These are phyloP conservation scores for Rhopalosiphum maidis DNA, from an alignment of 1,140 invertebrate species.

Conservation along the genomic window DNA sequence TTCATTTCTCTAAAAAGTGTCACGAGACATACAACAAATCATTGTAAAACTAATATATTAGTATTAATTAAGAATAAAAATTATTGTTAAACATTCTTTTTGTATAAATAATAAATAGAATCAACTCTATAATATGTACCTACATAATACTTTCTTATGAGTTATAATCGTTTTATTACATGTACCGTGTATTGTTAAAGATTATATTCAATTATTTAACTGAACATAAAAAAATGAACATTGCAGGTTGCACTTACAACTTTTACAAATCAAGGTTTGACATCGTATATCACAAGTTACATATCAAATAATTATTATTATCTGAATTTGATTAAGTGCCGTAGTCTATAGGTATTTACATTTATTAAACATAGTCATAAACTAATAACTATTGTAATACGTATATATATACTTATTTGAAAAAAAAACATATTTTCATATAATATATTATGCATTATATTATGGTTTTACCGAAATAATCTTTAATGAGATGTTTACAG, in stretches of 20 bases:
- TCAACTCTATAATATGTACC: neutral
- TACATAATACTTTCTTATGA: no score
- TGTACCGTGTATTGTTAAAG: neutral
- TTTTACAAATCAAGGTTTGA: neutral
- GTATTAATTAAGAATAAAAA: neutral
- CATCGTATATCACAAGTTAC: neutral
- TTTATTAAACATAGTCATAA: neutral
- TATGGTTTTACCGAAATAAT: neutral
- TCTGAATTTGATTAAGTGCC: neutral
- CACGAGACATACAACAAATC: neutral
- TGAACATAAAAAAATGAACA: neutral
- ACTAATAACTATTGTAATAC: neutral
- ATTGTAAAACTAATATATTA: neutral
- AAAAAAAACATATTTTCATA: neutral
- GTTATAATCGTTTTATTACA: neutral
- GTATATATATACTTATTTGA: neutral
- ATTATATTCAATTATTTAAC: neutral
- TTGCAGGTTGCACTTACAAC: neutral
- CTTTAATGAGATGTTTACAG: neutral
- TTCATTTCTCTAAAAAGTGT: neutral
- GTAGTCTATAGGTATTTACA: neutral
- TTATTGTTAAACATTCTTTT: no score
- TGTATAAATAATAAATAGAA: neutral
- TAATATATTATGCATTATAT: no score
- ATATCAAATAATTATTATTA: neutral